phyloP scores from a whole-genome alignment of 2,113 vertebrate species.

The Copsychus sechellarum region DNA sequence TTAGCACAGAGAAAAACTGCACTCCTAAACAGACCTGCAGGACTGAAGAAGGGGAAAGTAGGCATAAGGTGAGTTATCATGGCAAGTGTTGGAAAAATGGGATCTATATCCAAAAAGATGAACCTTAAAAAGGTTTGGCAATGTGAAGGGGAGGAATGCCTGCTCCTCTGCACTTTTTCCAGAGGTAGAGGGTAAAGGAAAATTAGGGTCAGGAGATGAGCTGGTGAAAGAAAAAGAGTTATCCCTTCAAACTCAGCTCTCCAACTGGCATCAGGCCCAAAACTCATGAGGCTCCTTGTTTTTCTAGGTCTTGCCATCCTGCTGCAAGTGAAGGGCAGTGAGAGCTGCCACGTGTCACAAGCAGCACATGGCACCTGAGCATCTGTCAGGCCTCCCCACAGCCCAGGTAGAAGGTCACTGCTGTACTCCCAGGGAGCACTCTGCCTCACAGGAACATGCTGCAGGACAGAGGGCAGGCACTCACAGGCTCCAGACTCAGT shows the following conservation, averaged over 20 bases:
- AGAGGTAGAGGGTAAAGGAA: background rate
- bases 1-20: background rate
- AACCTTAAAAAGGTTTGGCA: background rate
- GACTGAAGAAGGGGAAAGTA: background rate
- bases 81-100: background rate
- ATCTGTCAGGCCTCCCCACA: conserved; percentile 9
- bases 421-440: background rate
- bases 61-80: background rate
- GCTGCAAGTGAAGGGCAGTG: background rate
- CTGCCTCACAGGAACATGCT: conserved; percentile 2
- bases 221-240: background rate
- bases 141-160: background rate
- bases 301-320: background rate
- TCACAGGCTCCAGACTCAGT: background rate
- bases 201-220: background rate
- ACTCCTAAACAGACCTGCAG: background rate
- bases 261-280: background rate
- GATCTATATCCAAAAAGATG: background rate
- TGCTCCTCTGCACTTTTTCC: background rate
- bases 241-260: background rate
- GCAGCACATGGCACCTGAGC: conserved; percentile 21
- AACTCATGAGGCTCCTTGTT: background rate
- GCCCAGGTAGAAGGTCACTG: conserved; percentile 1
- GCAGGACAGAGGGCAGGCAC: background rate
- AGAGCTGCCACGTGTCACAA: conserved; percentile 25